Percentiles rank a stretch among this genome's conserved stretches.
Evolutionary conservation across 1,140 invertebrate genomes (phyloP).

Genomic region (Anthonomus grandis): DNA sequence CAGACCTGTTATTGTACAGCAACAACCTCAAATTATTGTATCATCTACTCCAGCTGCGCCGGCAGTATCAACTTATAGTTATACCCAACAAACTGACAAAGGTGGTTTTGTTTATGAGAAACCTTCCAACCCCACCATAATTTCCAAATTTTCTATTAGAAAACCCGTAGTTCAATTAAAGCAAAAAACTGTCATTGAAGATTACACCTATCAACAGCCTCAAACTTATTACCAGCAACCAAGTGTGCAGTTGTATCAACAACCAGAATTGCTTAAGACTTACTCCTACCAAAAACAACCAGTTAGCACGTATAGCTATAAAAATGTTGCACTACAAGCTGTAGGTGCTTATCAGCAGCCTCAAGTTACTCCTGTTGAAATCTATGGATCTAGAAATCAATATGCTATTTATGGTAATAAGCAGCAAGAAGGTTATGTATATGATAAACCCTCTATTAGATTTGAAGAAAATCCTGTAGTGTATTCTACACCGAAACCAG

Average conservation of each 20-base stretch:
- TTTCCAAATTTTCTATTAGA: constrained; percentile 3
- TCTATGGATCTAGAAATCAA: not conserved
- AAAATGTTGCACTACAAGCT: constrained; percentile 19
- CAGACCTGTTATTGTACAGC: constrained; percentile 6
- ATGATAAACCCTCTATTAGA: constrained; percentile 48
- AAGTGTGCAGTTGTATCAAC: constrained; percentile 1
- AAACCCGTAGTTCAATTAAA: not conserved
- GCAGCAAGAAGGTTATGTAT: constrained; percentile 44
- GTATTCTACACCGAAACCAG: constrained; percentile 9
- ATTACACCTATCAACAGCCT: constrained; percentile 3
- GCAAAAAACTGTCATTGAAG: not conserved
- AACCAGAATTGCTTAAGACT: constrained; percentile 13
- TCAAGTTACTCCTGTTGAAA: not conserved
- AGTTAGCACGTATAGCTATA: constrained; percentile 11
- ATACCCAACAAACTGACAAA: not conserved
- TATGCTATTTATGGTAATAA: not conserved
- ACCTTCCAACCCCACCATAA: not conserved
- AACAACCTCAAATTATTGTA: constrained; percentile 17
- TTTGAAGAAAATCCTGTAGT: constrained; percentile 43
- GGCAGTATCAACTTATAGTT: constrained; percentile 3
- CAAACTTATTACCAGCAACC: constrained; percentile 11
- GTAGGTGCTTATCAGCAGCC: constrained; percentile 1
- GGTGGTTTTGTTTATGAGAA: constrained; percentile 2
- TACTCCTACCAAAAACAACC: constrained; percentile 14
- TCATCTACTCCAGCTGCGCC: constrained; percentile 21